These are phyloP conservation scores for Andrena cerasifolii DNA, from an alignment of 1,140 invertebrate species.

Conservation along the genomic window DNA sequence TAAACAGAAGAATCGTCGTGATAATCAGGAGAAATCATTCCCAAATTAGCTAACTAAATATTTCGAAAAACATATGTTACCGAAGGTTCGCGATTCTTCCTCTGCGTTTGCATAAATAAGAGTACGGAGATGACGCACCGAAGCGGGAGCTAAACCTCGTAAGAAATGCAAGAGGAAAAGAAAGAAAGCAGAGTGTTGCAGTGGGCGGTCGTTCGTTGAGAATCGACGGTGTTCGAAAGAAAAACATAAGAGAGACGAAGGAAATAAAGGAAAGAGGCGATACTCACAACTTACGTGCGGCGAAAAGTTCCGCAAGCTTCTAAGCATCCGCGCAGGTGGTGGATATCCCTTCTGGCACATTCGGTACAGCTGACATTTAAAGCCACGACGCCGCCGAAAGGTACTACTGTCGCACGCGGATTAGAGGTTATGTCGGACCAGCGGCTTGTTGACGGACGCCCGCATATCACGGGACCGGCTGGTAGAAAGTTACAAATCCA, in stretches of 20 bases:
- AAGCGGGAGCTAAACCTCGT: not conserved
- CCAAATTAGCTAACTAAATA: no score
- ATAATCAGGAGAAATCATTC: no score
- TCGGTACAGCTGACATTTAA: conserved; percentile 22
- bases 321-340: conserved; percentile 26
- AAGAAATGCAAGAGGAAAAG: not conserved
- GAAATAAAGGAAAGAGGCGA: not conserved
- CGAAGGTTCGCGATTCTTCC: no score
- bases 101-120: no score
- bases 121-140: no score
- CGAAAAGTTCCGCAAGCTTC: conserved; percentile 17
- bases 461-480: not conserved
- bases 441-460: conserved; percentile 5
- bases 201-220: not conserved
- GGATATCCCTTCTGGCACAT: conserved; percentile 46
- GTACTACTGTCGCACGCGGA: conserved; percentile 1
- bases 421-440: conserved; percentile 57
- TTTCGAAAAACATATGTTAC: no score
- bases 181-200: not conserved
- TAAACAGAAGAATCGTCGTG: no score
- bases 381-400: conserved; percentile 6
- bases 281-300: conserved; percentile 53
- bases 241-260: not conserved
- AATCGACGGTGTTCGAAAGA: not conserved
- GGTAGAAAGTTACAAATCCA: not conserved